These are phyloP conservation scores for Sarcophaga bullata DNA, from an alignment of 1,140 invertebrate species.

Conservation along the genomic window DNA sequence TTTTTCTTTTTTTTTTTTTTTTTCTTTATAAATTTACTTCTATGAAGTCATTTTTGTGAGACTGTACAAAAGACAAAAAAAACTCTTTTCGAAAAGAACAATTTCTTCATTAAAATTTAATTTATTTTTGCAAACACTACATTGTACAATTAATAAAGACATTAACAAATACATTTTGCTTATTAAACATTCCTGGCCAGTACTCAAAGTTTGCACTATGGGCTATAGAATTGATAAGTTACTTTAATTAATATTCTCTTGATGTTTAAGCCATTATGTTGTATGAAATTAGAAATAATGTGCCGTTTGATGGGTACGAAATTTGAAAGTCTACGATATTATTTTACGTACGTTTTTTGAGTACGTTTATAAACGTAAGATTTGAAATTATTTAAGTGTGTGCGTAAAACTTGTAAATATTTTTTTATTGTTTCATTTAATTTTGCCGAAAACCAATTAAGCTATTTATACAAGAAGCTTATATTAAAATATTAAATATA, in stretches of 20 bases:
- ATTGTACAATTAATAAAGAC: background rate
- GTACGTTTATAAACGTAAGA: too few species aligned
- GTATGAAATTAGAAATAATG: background rate
- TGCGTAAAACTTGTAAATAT: too few species aligned
- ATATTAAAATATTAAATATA: too few species aligned
- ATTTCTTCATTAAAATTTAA: background rate
- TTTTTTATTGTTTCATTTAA: too few species aligned
- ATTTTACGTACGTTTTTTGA: too few species aligned
- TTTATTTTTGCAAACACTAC: conserved; percentile 1
- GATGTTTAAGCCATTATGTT: background rate
- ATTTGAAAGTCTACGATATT: too few species aligned
- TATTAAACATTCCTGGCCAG: background rate
- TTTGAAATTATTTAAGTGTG: too few species aligned
- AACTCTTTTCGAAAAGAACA: background rate
- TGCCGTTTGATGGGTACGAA: background rate
- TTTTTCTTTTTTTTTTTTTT: too few species aligned
- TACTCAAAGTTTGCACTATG: background rate
- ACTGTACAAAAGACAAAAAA: background rate
- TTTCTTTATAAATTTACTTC: too few species aligned
- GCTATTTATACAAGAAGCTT: too few species aligned
- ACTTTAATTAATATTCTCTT: background rate
- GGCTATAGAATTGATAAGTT: background rate
- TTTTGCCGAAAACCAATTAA: too few species aligned
- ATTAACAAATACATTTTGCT: background rate
- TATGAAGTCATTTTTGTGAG: conserved; percentile 8